Conservation (phyloP, 2,113 vertebrate genomes). For the Oophaga pumilio region DNA sequence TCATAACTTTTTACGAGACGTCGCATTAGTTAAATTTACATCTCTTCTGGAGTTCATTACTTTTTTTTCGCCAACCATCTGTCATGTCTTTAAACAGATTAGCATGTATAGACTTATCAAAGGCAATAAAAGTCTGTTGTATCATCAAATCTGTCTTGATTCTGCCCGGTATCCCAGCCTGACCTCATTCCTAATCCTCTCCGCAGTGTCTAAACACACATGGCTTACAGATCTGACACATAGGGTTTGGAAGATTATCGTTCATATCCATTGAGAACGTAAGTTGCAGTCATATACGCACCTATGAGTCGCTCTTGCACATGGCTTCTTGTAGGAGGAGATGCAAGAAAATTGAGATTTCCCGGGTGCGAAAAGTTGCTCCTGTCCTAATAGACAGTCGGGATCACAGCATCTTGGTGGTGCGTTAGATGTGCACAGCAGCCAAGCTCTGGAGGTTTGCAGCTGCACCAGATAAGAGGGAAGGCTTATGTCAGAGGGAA, state of each 20-base stretch:
- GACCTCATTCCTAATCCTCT: slow-evolving; percentile 6
- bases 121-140: slow-evolving; percentile 15
- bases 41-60: slow-evolving; percentile 27
- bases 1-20: background rate
- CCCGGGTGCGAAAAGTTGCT: slow-evolving; percentile 14
- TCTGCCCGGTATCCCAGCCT: slow-evolving; percentile 13
- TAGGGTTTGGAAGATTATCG: background rate
- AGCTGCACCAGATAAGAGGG: slow-evolving; percentile 46
- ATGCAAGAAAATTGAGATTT: background rate
- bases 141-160: slow-evolving; percentile 34
- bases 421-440: slow-evolving; percentile 30
- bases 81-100: slow-evolving; percentile 20
- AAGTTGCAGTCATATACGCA: background rate
- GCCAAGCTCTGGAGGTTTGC: slow-evolving; percentile 34
- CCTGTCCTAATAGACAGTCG: background rate
- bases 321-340: background rate
- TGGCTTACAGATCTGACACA: background rate
- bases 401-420: slow-evolving; percentile 32
- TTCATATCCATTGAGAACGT: background rate
- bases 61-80: slow-evolving; percentile 42
- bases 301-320: slow-evolving; percentile 12
- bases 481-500: slow-evolving; percentile 46
- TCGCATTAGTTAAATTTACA: slow-evolving; percentile 33
- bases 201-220: background rate
- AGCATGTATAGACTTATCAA: slow-evolving; percentile 37